Evolutionary conservation across 2,113 vertebrate genomes (phyloP).

Genomic region (Tetraodon nigroviridis): DNA sequence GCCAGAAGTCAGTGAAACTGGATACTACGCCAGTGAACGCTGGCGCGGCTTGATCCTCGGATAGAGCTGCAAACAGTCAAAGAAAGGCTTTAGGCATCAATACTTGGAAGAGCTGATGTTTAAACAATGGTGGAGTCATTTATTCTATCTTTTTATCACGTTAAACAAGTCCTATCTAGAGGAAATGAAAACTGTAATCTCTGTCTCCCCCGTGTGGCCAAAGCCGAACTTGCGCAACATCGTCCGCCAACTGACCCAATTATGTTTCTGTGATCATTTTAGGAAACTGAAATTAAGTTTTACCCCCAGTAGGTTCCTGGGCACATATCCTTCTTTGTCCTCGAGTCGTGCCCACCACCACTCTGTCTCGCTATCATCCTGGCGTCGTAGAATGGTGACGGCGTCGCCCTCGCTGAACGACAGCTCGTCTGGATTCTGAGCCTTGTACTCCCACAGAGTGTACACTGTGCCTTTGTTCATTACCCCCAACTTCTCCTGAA

Average conservation of each 20-base stretch:
- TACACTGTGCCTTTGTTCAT: slow-evolving; percentile 97
- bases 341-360: slow-evolving; percentile 97
- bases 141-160: no score
- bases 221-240: not conserved
- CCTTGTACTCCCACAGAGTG: slow-evolving; percentile 88
- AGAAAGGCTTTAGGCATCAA: not conserved
- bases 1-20: slow-evolving; percentile 27
- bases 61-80: slow-evolving; percentile 77
- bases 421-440: slow-evolving; percentile 87
- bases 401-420: slow-evolving; percentile 89
- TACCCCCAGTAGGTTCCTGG: slow-evolving; percentile 96
- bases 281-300: slow-evolving; percentile 5
- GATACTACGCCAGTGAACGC: slow-evolving; percentile 85
- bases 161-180: not conserved
- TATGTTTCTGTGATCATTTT: no score
- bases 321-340: slow-evolving; percentile 91
- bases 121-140: not conserved
- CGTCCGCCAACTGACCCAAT: no score
- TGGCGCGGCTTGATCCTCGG: slow-evolving; percentile 96
- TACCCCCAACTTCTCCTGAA: slow-evolving; percentile 96
- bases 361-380: slow-evolving; percentile 89
- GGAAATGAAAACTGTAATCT: not conserved
- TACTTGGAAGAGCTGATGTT: not conserved
- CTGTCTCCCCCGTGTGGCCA: not conserved
- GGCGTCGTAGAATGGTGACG: slow-evolving; percentile 84